Base-by-base conservation (phyloP, 2,113 vertebrate species). In the Pogona vitticeps region DNA sequence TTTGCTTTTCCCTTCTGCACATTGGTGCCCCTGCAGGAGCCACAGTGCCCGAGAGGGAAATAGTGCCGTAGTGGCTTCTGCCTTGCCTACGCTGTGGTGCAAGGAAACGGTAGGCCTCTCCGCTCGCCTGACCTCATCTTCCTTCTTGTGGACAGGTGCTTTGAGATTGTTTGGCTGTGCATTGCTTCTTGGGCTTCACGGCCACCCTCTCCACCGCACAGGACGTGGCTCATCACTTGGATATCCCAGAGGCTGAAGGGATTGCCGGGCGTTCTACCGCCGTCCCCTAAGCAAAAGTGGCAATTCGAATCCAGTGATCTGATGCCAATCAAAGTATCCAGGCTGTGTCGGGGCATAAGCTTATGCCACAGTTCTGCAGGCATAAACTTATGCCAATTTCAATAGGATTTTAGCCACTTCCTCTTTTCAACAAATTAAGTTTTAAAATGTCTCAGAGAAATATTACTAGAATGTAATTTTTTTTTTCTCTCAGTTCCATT, bases 111-210 rank as follows among this genome's bases (percentile, higher is more conserved):
- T 13, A 10, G 26, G 9, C 26, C 65, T 31, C 2, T n/a, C n/a
- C n/a, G n/a, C n/a, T n/a, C n/a, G n/a, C n/a, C n/a, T n/a, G n/a
- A n/a, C 6, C 20, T 65, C 0, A 40, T 33, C 31, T 28, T 75
- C 70, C 81, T 8, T 3, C 0, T n/a, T n/a, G n/a, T 40, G 2
- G 72, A 0, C 63, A 99, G 98, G 97, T 98, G 0, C 95, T 99
- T 1, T 95, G 97, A 73, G 97, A 98, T 36, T 95, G 92, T 2
- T 79, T 98, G 77, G 98, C 98, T 0, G 97, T 99, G 17, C 93
- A 61, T 10, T 98, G 98, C 88, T 95, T 99, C 85, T 94, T 99
- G 90, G 98, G 98, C 0, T 97, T 99, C 63, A 99, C 98, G 0
- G 98, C 98, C 92, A 98, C 98, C 0, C 65, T 92, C 42, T 97